Base-by-base conservation (phyloP, 2,888 invertebrate genomes). In the Pseudoips prasinana region DNA sequence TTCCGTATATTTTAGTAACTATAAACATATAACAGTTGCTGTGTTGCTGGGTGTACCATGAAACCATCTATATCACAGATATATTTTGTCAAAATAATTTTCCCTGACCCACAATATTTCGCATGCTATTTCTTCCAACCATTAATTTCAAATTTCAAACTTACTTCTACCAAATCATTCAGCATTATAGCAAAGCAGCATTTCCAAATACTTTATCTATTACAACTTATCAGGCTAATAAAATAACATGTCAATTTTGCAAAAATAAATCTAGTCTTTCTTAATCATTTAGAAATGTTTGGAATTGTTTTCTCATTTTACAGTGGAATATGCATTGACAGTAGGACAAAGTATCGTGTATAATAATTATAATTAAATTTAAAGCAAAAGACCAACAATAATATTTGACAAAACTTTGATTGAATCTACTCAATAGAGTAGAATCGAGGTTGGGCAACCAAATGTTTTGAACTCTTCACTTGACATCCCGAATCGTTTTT, bases 401-500 rank as follows among this genome's bases (percentile, higher is more conserved):
- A 35, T 36, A 38, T 38, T 33, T 1, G 8, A 36, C 26, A 10
- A 30, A 3, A 26, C 31, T 43, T 38, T 30, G 22, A 37, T 35
- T 45, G 41, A 14, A 20, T 5, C 3, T 38, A 50, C 39, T 58
- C 22, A 20, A 20, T 2, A 20, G 20, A 20, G n/a, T 29, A 23
- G 22, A 35, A 25, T 25, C 29, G 48, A 59, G 73, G 26, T 33
- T 38, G 30, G 36, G 19, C 38, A 25, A 73, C 79, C 76, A 80
- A 64, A 60, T 56, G 33, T 14, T 37, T 27, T 49, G 39, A 62
- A 83, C 88, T 87, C 88, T 88, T 88, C 88, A 88, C 88, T 72
- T 82, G 84, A 88, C 56, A 78, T 84, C 86, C 86, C 76, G 56
- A 68, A 73, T 48, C 48, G 57, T 61, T 63, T 65, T n/a, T 53